Percentiles rank a stretch among this genome's conserved stretches.
These are phyloP conservation scores for Oophaga sylvatica DNA, from an alignment of 2,797 vertebrate genomes.

Conservation along the genomic window DNA sequence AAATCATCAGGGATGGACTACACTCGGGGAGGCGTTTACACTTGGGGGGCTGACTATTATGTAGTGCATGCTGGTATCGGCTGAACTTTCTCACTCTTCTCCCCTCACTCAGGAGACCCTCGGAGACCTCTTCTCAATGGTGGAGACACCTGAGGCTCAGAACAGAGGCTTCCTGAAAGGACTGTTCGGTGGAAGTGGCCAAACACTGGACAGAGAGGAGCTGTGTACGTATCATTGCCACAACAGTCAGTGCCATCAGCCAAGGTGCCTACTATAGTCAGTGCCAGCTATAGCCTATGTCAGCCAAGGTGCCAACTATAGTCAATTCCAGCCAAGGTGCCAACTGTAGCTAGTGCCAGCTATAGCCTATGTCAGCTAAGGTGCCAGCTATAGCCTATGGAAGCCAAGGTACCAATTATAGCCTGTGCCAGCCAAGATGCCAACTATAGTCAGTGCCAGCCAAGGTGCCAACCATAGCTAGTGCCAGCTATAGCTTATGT, in stretches of 20 bases:
- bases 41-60: neutral
- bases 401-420: neutral
- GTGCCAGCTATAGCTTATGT: no score
- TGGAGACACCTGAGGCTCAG: slow-evolving; percentile 95
- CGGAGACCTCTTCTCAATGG: slow-evolving; percentile 93
- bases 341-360: neutral
- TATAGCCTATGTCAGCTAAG: neutral
- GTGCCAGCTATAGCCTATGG: neutral
- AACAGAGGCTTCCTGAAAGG: slow-evolving; percentile 97
- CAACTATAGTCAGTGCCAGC: neutral
- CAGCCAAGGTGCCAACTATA: neutral
- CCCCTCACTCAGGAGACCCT: slow-evolving; percentile 87
- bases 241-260: no score
- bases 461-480: neutral
- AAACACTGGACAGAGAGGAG: slow-evolving; percentile 96
- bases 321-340: neutral
- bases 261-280: neutral
- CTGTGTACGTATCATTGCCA: slow-evolving; percentile 84
- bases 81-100: slow-evolving; percentile 22
- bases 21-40: neutral
- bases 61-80: neutral
- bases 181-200: slow-evolving; percentile 92
- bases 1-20: no score
- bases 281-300: neutral
- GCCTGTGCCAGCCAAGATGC: no score